Base-by-base conservation (phyloP, 2,113 vertebrate genomes). In the Ictidomys tridecemlineatus region DNA sequence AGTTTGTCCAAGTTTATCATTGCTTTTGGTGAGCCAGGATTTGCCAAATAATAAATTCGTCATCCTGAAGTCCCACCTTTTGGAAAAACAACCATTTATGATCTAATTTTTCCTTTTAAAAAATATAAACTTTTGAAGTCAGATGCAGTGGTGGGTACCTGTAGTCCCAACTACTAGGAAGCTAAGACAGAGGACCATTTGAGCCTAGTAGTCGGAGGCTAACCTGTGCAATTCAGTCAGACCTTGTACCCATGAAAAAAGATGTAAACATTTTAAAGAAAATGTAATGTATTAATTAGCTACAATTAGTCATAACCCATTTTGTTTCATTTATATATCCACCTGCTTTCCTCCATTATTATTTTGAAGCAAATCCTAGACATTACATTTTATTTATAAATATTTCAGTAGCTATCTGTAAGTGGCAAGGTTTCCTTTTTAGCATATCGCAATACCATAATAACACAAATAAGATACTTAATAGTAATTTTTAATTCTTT, bases 401-500 rank as follows among this genome's bases (percentile, higher is more conserved):
- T 82, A 84, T 96, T 89, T 77, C 22, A 79, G 30, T 28, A 12
- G 76, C 63, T 87, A 16, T 85, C n/a, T 72, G 14, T 84, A 69
- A 79, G 37, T 85, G 34, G 39, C 74, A 76, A 42, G 2, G 28
- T 79, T 80, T 92, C 67, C 72, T 83, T 91, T 76, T 85, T 78
- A 78, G 72, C 14, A 56, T 87, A 32, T 77, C 26, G 18, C 13
- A 88, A 69, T 20, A 37, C 9, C 8, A 61, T 79, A 42, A 85
- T 78, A 48, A 84, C 28, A 53, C 69, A 58, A 72, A 89, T 93
- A 56, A 94, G 84, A 67, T 8, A 74, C 39, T 91, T 51, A 24
- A 93, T 3, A n/a, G 1, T 72, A 65, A 39, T 93, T 77, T 77
- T 95, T 58, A 96, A 67, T 78, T 79, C 14, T 9, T 91, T 89